Evolutionary conservation across 2,113 vertebrate species (phyloP), one percentile per base, ranked within the genome.

Genomic region (Charina bottae): DNA sequence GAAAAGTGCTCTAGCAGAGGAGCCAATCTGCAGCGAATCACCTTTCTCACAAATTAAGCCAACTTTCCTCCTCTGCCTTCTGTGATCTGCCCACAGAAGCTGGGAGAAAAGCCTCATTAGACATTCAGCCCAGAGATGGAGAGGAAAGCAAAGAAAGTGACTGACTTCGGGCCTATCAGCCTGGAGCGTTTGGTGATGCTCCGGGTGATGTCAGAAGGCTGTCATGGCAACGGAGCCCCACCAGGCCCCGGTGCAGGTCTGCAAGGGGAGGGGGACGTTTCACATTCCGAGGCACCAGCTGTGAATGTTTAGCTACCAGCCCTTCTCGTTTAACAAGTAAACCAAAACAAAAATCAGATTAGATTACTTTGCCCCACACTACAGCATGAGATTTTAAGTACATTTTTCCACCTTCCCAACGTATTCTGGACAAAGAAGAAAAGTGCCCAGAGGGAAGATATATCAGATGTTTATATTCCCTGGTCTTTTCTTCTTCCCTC

Each of bases 1-100:
- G 95, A 96, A 95, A 95, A 96, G 95, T 95, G 94, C 86, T 59
- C 92, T 94, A 95, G 95, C 95, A 46, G 33, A 94, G 94, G 96
- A 93, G 60, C 93, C 0, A 1, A 56, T 88, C 90, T 93, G 86
- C 87, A 96, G 93, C 93, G 23, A 93, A 78, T 95, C 94, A 96
- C 96, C 92, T 97, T 96, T 97, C 90, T 0, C 23, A 90, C 92
- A 94, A 90, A 54, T 93, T 90, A 54, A 42, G 28, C 28, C 24
- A 3, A n/a, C 10, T 19, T 6, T 5, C 7, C 10, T 59, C 59
- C 19, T 78, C 95, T 92, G 28, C 21, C 62, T 68, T 88, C 92
- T 91, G 89, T 93, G 92, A 95, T 94, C 92, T 90, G 87, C 90
- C 94, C 86, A 92, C 92, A 95, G 91, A 62, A 13, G 23, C 88